These are phyloP conservation scores for Gobio occitaniae DNA, from an alignment of 2,797 vertebrate genomes.

Conservation along the genomic window DNA sequence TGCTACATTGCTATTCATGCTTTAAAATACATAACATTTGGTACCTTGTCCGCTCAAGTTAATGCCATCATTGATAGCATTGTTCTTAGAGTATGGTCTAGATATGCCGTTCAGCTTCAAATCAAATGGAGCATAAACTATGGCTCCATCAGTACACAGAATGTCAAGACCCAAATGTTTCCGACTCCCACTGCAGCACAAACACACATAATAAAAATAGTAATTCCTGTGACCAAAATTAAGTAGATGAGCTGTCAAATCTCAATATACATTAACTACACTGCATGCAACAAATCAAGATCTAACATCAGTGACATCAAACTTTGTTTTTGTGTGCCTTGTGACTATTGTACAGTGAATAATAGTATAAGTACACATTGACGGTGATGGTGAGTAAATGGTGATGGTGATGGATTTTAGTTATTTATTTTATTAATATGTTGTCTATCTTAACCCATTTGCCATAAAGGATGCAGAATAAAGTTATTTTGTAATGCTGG, in stretches of 20 bases:
- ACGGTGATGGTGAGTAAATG: rapidly evolving
- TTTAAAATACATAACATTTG: background rate
- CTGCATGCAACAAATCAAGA: background rate
- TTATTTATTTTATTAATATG: background rate
- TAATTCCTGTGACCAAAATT: background rate
- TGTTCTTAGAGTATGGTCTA: conserved; percentile 64
- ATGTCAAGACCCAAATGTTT: conserved; percentile 74
- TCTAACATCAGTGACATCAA: background rate
- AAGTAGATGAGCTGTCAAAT: background rate
- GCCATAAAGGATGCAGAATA: background rate
- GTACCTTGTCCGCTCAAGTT: conserved; percentile 63
- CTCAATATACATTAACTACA: background rate
- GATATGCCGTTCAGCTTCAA: conserved; percentile 61
- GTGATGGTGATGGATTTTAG: background rate
- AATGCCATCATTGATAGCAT: conserved; percentile 72
- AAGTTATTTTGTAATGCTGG: background rate
- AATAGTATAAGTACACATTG: background rate
- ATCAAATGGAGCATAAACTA: conserved; percentile 74
- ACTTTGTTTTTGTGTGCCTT: background rate
- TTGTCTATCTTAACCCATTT: background rate
- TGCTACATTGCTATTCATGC: background rate
- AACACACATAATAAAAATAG: background rate
- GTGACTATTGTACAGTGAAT: background rate
- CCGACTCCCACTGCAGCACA: conserved; percentile 26
- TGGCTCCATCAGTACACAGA: conserved; percentile 64